phyloP scores from a whole-genome alignment of 92 coral and sea anemone species.

The Blastomussa wellsi region DNA sequence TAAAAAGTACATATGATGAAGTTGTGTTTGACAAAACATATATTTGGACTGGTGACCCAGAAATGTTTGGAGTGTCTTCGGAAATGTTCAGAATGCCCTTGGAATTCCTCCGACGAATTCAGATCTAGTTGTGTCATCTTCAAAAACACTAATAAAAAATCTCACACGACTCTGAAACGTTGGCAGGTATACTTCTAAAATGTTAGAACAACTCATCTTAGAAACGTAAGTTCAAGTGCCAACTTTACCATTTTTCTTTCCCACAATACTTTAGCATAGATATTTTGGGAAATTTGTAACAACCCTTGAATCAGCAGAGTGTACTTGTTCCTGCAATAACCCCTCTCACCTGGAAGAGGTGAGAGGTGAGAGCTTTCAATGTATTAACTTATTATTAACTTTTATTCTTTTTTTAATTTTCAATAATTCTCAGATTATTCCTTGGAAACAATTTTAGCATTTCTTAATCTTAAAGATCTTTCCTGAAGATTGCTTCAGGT shows the following conservation, averaged over 20 bases:
- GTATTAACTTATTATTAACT: background rate
- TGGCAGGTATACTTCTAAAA: too few species aligned
- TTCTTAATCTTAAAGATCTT: background rate
- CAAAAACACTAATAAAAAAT: too few species aligned
- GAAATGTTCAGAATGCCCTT: too few species aligned
- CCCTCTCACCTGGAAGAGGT: background rate
- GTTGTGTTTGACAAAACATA: too few species aligned
- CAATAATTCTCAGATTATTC: background rate
- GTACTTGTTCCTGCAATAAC: background rate
- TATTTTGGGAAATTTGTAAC: background rate
- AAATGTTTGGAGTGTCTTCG: too few species aligned
- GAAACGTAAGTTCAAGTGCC: background rate
- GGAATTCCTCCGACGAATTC: too few species aligned
- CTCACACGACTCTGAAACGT: too few species aligned
- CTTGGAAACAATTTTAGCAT: background rate
- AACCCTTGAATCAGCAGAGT: background rate
- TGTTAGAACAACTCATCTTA: too few species aligned
- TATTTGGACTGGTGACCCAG: too few species aligned
- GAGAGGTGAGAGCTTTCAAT: too few species aligned
- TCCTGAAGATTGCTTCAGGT: slow-evolving; percentile 8
- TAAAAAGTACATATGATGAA: too few species aligned
- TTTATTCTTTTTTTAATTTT: background rate
- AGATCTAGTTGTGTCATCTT: too few species aligned
- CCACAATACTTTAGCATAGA: background rate
- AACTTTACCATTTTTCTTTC: background rate